These are phyloP conservation scores for Chloroceryle amazona DNA, from an alignment of 2,797 vertebrate species.

Conservation along the genomic window DNA sequence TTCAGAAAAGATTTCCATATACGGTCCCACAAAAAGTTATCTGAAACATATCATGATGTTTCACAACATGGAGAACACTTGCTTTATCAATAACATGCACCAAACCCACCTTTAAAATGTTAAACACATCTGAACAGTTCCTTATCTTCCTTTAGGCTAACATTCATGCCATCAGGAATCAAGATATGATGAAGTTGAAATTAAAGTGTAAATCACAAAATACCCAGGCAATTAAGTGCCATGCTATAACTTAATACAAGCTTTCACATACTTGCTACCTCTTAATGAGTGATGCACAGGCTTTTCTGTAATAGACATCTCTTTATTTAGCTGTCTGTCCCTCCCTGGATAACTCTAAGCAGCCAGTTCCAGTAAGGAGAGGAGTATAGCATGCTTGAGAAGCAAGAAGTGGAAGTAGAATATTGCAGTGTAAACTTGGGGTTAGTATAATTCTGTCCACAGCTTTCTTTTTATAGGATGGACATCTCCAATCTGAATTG, in stretches of 20 bases:
- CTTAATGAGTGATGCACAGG: not conserved
- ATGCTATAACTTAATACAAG: not conserved
- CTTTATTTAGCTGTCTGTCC: not conserved
- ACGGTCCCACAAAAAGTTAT: not conserved
- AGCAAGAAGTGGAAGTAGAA: not conserved
- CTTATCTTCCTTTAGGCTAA: not conserved
- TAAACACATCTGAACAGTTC: not conserved
- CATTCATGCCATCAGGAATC: not conserved
- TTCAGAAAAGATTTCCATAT: not conserved
- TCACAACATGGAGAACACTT: not conserved
- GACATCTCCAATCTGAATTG: not conserved
- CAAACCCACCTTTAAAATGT: not conserved
- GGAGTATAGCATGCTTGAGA: not conserved
- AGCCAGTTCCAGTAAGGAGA: not conserved
- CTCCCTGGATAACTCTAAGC: not conserved
- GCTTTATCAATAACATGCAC: not conserved
- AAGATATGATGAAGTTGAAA: not conserved
- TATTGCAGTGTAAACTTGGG: not conserved
- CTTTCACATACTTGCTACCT: not conserved
- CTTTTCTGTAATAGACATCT: not conserved
- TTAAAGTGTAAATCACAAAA: not conserved
- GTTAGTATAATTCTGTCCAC: not conserved
- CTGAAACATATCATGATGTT: not conserved
- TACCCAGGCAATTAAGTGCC: not conserved
- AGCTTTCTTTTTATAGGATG: not conserved